Base-by-base conservation (phyloP, 2,113 vertebrate species). In the Syngnathus typhle region DNA sequence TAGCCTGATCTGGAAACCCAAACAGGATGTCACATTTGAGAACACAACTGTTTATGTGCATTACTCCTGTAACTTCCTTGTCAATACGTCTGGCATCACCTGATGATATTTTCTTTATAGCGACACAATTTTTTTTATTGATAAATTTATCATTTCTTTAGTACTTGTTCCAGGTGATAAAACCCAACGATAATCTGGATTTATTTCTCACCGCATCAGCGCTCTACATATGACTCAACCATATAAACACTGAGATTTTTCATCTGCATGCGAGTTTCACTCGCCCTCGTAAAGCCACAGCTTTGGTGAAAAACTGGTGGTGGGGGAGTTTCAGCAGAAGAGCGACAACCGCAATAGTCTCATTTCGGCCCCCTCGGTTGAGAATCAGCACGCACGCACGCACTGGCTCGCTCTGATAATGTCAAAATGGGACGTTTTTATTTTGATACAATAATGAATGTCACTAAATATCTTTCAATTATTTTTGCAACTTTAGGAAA, bases 1-100 rank as follows among this genome's bases (percentile, higher is more conserved):
- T 79, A 93, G 90, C 74, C 94, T 91, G 82, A 97, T 85, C 95
- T 97, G 86, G 75, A 76, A 1, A 65, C 65, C 11, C n/a, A 43
- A 21, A 18, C 11, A 60, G 16, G 36, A 39, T n/a, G 8, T 39
- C 59, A 41, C 23, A 32, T 27, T 58, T 27, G 32, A 6, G 13
- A 56, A 56, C 44, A 39, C 39, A 39, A 39, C 39, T 39, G 4
- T 39, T 39, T 39, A 39, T 39, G 8, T 27, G 27, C 27, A 27
- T 27, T 27, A 27, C 27, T 27, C 27, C 27, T 55, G 4, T 13
- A 56, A 13, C 23, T 27, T 23, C 23, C 23, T 23, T 56, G 23
- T 7, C 54, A 27, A 27, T 32, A 6, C 15, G 12, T 13, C 43
- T 44, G 12, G 11, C 23, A 23, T 23, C 23, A 23, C 23, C 23